A percentile compares a stretch with the other conserved stretches of the same genome.
These are phyloP conservation scores for Paedocypris micromegethes DNA, from an alignment of 2,797 vertebrate genomes.

Conservation along the genomic window DNA sequence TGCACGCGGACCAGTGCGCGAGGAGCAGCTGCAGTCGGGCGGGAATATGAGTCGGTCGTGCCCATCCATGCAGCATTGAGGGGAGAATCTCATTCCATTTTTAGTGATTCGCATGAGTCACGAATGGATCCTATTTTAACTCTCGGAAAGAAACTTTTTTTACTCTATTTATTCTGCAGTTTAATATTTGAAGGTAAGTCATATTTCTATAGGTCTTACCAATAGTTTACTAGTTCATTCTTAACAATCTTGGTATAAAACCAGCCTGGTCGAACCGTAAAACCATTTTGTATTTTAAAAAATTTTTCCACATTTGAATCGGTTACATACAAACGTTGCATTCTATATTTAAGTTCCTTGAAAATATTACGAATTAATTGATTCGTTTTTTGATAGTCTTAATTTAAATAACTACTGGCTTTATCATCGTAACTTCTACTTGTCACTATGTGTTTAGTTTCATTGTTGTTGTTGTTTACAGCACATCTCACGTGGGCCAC, in stretches of 20 bases:
- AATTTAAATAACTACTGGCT: no score
- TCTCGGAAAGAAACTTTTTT: slow-evolving; percentile 55
- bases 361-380: no score
- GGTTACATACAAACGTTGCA: no score
- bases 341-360: no score
- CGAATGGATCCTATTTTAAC: slow-evolving; percentile 70
- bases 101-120: slow-evolving; percentile 61
- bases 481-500: slow-evolving; percentile 60
- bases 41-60: slow-evolving; percentile 54
- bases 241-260: no score
- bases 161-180: slow-evolving; percentile 55
- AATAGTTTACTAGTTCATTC: no score
- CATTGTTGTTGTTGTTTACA: slow-evolving; percentile 49
- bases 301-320: no score
- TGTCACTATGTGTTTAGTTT: background rate
- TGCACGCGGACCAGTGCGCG: slow-evolving; percentile 36
- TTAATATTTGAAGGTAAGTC: slow-evolving; percentile 71
- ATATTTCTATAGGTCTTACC: background rate
- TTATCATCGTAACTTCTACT: no score
- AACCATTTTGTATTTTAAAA: no score
- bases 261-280: no score
- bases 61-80: slow-evolving; percentile 34
- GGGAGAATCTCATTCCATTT: slow-evolving; percentile 54
- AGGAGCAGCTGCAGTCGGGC: slow-evolving; percentile 46
- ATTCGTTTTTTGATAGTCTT: no score